Base-by-base conservation (phyloP, 2,888 invertebrate genomes). In the Ganaspis brasiliensis region DNA sequence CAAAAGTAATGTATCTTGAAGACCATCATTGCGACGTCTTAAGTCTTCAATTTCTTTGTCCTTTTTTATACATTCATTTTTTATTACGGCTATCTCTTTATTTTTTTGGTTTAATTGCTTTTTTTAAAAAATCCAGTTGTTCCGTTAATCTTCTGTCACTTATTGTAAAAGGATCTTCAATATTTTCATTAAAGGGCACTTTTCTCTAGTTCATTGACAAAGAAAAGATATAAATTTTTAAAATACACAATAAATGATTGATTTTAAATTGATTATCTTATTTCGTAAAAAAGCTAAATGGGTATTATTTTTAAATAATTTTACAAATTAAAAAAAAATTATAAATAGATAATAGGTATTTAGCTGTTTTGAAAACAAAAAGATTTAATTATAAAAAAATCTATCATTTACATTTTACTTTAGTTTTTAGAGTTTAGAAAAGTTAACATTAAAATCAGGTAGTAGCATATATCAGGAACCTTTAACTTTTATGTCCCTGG, bases 1-100 rank as follows among this genome's bases (percentile, higher is more conserved):
- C 14, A 24, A 26, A 4, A 57, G n/a, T 57, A 57, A 26, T 21
- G 21, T 57, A n/a, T 57, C 24, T 57, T 57, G 57, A 26, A 57
- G 57, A 57, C 26, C 57, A 45, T 4, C 45, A 45, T 45, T 45
- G 12, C 45, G 45, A 12, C 45, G 45, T 12, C 12, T 45, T 14
- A 45, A 45, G n/a, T 45, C 45, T 4, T 45, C 14, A 14, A 45
- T 45, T 10, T 45, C 45, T 12, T 10, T 12, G 24, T 57, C n/a
- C 24, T 26, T 57, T 57, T 10, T 24, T 14, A 24, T 24, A 12
- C 21, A 57, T 24, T 24, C 24, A 19, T 21, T 56, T 14, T 26
- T 26, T 24, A 26, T 26, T 14, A 26, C n/a, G 6, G 24, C 57
- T n/a, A 57, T 57, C 26, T 57, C 26, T 8, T 26, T 10, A 9